Percentiles rank a stretch among this genome's conserved stretches.
Evolutionary conservation across 2,888 invertebrate genomes (phyloP).

Genomic region (Polymixis flavicincta): DNA sequence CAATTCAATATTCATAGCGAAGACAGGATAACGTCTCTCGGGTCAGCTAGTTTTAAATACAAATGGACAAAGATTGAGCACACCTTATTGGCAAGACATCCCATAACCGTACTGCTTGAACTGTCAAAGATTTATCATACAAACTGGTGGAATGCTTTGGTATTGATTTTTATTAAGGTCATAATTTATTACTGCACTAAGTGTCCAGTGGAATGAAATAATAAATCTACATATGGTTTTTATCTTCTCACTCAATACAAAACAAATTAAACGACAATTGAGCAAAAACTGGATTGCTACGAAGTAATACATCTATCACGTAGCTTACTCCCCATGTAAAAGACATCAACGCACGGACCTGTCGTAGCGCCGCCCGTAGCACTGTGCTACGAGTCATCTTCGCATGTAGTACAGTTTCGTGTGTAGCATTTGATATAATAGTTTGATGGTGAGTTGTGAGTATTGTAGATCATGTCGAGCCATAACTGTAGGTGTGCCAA

Average conservation of each 20-base stretch:
- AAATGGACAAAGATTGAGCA: no score
- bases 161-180: background rate
- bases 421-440: background rate
- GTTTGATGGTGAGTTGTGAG: background rate
- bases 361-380: conserved; percentile 37
- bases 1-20: no score
- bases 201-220: background rate
- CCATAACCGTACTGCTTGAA: no score
- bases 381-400: conserved; percentile 16
- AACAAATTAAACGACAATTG: conserved; percentile 2
- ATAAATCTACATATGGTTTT: background rate
- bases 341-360: conserved; percentile 70
- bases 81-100: no score
- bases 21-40: no score
- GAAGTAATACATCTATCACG: background rate
- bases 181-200: background rate
- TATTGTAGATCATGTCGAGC: background rate
- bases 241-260: background rate
- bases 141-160: no score
- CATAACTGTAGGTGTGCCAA: background rate
- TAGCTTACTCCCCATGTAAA: conserved; percentile 42
- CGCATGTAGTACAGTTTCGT: background rate
- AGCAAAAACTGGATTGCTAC: background rate
- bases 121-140: no score
- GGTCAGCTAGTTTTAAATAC: no score